Evolutionary conservation across 2,797 vertebrate genomes (phyloP).

Genomic region (Sebastes vulpes): DNA sequence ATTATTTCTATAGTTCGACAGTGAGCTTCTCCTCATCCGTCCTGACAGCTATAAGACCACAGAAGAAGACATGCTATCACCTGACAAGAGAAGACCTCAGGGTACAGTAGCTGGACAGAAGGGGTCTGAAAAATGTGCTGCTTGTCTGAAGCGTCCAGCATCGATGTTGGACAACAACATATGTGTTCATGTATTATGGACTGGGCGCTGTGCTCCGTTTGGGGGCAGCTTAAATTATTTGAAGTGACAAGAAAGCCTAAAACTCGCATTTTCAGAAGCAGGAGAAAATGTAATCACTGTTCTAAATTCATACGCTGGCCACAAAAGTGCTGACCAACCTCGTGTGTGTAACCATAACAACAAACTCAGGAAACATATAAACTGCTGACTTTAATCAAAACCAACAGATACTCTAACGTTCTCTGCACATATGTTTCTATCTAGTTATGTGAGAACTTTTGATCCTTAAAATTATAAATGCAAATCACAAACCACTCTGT

Average conservation of each 20-base stretch:
- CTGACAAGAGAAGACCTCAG: background rate
- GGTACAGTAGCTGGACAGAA: background rate
- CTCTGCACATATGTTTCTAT: background rate
- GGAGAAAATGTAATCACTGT: background rate
- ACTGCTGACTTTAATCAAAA: background rate
- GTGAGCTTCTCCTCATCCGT: background rate
- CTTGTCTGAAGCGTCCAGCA: background rate
- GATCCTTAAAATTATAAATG: background rate
- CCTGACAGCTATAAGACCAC: background rate
- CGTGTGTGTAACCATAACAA: background rate
- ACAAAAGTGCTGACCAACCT: background rate
- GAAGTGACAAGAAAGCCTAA: background rate
- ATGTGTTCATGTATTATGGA: no score
- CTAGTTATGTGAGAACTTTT: background rate
- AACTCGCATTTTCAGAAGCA: background rate
- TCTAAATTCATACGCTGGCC: background rate
- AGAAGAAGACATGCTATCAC: background rate
- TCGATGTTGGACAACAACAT: background rate
- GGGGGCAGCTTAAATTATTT: background rate
- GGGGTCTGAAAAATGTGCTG: background rate
- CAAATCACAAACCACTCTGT: background rate
- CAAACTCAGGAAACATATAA: background rate
- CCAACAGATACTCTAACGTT: background rate
- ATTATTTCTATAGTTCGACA: background rate
- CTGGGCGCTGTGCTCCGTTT: background rate